A percentile compares a stretch with the other conserved stretches of the same genome.
phyloP scores from a whole-genome alignment of 2,888 invertebrate genomes.

The Drepanosiphum platanoidis region DNA sequence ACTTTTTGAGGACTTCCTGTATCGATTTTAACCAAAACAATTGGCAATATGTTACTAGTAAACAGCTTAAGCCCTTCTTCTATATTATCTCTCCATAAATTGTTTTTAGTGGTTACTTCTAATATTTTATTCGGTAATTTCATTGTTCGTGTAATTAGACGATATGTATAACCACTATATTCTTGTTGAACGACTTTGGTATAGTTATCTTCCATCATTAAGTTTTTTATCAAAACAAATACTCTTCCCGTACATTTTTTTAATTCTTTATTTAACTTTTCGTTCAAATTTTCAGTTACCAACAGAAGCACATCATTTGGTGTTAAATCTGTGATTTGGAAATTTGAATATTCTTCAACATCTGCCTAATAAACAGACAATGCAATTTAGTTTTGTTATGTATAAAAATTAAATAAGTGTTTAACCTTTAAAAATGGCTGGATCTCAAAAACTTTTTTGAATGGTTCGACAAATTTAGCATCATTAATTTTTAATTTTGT shows the following conservation, averaged over 20 bases:
- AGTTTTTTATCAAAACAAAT: constrained; percentile 42
- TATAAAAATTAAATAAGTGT: neutral
- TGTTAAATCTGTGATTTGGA: constrained; percentile 1
- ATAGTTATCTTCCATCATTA: constrained; percentile 2
- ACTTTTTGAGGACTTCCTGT: constrained; percentile 8
- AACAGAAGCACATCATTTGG: constrained; percentile 30
- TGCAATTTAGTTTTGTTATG: neutral
- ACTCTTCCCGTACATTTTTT: constrained; percentile 31
- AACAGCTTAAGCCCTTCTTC: constrained; percentile 31
- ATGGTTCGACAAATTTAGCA: constrained; percentile 9
- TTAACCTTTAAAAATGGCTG: constrained; percentile 56
- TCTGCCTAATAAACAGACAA: constrained; percentile 51
- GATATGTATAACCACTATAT: constrained; percentile 29
- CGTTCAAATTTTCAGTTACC: constrained; percentile 30
- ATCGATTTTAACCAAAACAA: constrained; percentile 43
- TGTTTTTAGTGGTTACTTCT: constrained; percentile 37
- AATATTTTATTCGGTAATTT: constrained; percentile 47
- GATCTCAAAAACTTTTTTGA: constrained; percentile 39
- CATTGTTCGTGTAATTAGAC: constrained; percentile 21
- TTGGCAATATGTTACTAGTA: constrained; percentile 33
- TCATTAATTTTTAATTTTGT: constrained; percentile 42
- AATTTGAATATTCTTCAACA: constrained; percentile 43
- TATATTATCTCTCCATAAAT: constrained; percentile 25
- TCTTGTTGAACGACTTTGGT: constrained; percentile 35
- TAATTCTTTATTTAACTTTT: constrained; percentile 30